Evolutionary conservation across 2,797 vertebrate species (phyloP).

Genomic region (Enteromius treurensis): DNA sequence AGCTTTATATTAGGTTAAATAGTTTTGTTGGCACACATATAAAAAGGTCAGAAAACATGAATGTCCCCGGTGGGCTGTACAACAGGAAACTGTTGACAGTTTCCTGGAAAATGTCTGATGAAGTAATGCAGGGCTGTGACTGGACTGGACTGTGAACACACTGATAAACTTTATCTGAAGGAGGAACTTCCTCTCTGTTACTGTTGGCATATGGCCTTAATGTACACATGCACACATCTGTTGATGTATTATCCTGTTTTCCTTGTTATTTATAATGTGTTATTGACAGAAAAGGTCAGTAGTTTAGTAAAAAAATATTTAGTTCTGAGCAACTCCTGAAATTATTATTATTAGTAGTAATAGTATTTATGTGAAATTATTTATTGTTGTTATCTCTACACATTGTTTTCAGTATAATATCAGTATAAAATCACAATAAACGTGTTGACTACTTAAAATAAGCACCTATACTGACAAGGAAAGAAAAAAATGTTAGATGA

Average conservation of each 20-base stretch:
- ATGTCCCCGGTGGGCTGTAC: background rate
- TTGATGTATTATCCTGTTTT: background rate
- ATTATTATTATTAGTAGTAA: background rate
- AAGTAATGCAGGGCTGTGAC: constrained; percentile 53
- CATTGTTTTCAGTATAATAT: background rate
- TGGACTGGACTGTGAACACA: constrained; percentile 55
- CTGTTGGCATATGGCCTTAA: background rate
- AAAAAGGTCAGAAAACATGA: background rate
- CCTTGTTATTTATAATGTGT: background rate
- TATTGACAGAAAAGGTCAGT: background rate
- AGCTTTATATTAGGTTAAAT: background rate
- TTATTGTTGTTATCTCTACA: background rate
- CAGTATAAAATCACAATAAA: background rate
- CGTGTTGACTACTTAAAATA: background rate
- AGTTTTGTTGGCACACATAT: background rate
- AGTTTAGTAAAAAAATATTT: background rate
- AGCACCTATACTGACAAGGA: no score
- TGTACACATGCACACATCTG: background rate
- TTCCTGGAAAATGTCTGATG: constrained; percentile 61
- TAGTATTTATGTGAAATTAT: background rate
- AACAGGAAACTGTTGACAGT: constrained; percentile 23
- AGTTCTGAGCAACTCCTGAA: background rate
- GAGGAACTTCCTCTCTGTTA: background rate
- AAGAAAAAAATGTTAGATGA: background rate
- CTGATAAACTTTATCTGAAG: constrained; percentile 40